Base-by-base conservation (phyloP, 1,140 invertebrate genomes). In the Rhyacophila brunnea region DNA sequence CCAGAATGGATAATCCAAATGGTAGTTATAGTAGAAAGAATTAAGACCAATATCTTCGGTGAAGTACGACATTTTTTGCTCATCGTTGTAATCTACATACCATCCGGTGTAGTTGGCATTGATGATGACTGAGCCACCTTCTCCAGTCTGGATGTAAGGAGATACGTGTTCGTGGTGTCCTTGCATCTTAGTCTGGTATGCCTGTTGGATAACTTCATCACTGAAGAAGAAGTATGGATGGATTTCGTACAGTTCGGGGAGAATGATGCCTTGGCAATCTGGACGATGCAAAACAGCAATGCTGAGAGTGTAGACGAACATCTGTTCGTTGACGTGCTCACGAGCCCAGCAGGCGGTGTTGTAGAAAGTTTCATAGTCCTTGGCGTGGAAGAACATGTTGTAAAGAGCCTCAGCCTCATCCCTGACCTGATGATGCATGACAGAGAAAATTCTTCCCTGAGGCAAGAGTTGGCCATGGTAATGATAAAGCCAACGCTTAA, bases 31-130 rank as follows among this genome's bases (percentile, higher is more conserved):
- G 70, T 90, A 88, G 65, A 83, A 86, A 1, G 81, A 69, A 66
- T 89, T 88, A n/a, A 90, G 74, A 56, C 83, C 83, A 50, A 85
- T 74, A 70, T 90, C 90, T 60, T 92, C 85, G 0, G 86, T 86
- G 77, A 85, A 91, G 70, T 92, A 91, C 15, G 79, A 75, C 14
- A 92, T 45, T 47, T 81, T 73, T 53, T 83, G 78, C 18, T 81
- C 72, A 3, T 77, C 65, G 42, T 77, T 78, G 10, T 70, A 57
- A 28, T 74, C 68, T 20, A 81, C 67, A 10, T 80, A 73, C 73
- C 78, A 80, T 1, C 79, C 70, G n/a, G 83, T 82, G 59, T 81
- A 79, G 65, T 85, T 85, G 51, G 74, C 75, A 36, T 74, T 70
- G 46, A 80, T 74, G 34, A 75, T 73, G 19, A 77, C 75, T 14